Evolutionary conservation across 2,797 vertebrate genomes (phyloP).

Genomic region (Brachyalestes nurse): DNA sequence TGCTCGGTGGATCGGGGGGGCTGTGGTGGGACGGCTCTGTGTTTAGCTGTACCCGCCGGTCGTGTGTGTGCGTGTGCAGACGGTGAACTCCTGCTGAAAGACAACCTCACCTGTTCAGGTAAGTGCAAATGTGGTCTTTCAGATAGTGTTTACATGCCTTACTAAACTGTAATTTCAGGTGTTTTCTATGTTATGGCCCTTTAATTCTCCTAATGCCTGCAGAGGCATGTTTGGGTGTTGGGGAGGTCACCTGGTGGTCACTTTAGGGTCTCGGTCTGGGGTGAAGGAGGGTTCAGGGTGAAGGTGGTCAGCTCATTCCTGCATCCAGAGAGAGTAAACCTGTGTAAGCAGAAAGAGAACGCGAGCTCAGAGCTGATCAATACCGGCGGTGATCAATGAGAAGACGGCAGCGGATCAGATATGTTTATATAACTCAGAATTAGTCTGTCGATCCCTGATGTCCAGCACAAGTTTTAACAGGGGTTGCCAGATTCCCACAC

Average conservation of each 20-base stretch:
- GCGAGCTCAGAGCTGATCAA: slow-evolving; percentile 2
- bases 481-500: no score
- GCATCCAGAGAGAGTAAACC: not conserved
- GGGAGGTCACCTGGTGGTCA: not conserved
- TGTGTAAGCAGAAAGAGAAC: not conserved
- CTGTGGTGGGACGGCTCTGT: slow-evolving; percentile 76
- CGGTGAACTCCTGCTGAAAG: slow-evolving; percentile 82
- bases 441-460: slow-evolving; percentile 32
- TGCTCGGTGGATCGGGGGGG: slow-evolving; percentile 84
- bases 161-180: no score
- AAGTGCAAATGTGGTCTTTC: slow-evolving; percentile 54
- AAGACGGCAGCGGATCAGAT: slow-evolving; percentile 28
- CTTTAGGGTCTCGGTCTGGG: not conserved
- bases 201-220: no score
- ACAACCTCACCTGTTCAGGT: slow-evolving; percentile 83
- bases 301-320: not conserved
- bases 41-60: slow-evolving; percentile 82
- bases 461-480: no score
- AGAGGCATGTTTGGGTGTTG: no score
- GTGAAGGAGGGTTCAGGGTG: not conserved
- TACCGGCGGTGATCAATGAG: slow-evolving; percentile 16
- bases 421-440: slow-evolving; percentile 35
- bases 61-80: slow-evolving; percentile 86
- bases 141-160: no score
- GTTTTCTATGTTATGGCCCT: no score